Percentiles rank a stretch among this genome's conserved stretches.
phyloP scores from a whole-genome alignment of 2,797 vertebrate genomes.

The Sternarchorhynchus goeldii region DNA sequence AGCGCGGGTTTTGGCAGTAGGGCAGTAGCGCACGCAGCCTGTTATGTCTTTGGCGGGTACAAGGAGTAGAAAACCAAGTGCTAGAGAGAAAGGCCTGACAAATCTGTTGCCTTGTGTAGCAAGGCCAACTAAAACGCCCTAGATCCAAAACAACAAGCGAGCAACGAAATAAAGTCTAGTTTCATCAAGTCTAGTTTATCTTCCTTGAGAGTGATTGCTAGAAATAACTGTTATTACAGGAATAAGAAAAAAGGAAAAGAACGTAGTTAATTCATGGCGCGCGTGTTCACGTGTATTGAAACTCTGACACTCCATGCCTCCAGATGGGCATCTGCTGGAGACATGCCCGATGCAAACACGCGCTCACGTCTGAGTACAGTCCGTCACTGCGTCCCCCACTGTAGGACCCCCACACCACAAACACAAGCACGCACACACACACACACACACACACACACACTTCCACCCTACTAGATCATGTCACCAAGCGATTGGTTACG shows the following conservation, averaged over 20 bases:
- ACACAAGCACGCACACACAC: too few species aligned
- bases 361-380: slow-evolving; percentile 81
- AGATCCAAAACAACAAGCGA: slow-evolving; percentile 74
- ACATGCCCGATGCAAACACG: slow-evolving; percentile 71
- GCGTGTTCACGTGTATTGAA: slow-evolving; percentile 71
- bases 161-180: slow-evolving; percentile 69
- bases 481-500: too few species aligned
- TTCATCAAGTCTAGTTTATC: slow-evolving; percentile 68
- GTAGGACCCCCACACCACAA: slow-evolving; percentile 56
- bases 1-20: slow-evolving; percentile 73
- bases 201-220: slow-evolving; percentile 23
- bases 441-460: too few species aligned
- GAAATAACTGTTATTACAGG: slow-evolving; percentile 31
- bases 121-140: slow-evolving; percentile 38
- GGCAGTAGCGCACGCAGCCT: slow-evolving; percentile 75
- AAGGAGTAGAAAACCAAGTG: slow-evolving; percentile 68
- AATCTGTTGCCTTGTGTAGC: slow-evolving; percentile 65
- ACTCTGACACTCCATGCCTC: slow-evolving; percentile 67
- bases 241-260: slow-evolving; percentile 16
- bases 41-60: slow-evolving; percentile 77
- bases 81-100: slow-evolving; percentile 67
- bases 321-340: slow-evolving; percentile 83
- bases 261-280: slow-evolving; percentile 34
- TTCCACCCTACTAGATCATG: too few species aligned
- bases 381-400: slow-evolving; percentile 68